These are phyloP conservation scores for Pyrocoelia pectoralis DNA, from an alignment of 2,888 invertebrate genomes.

Conservation along the genomic window DNA sequence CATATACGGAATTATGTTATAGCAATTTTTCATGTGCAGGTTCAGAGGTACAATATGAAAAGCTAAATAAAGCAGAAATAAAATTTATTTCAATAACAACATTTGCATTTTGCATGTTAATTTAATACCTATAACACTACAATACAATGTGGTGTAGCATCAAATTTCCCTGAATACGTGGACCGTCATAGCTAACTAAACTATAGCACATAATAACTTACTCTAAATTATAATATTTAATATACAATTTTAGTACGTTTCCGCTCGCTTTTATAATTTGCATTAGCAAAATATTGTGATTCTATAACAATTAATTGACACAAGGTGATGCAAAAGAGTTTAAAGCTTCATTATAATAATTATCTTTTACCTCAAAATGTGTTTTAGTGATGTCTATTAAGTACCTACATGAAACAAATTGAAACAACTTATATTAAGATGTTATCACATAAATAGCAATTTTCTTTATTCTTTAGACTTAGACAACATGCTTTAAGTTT, in stretches of 20 bases:
- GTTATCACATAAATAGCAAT: too few relatives aligned
- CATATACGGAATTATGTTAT: too few relatives aligned
- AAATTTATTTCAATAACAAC: constrained; percentile 27
- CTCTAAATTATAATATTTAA: not conserved
- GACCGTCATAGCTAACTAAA: constrained; percentile 44
- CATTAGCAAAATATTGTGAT: not conserved
- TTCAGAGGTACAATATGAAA: too few relatives aligned
- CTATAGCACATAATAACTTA: constrained; percentile 17
- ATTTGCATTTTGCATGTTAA: constrained; percentile 18
- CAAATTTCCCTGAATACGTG: constrained; percentile 51
- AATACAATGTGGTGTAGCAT: constrained; percentile 11
- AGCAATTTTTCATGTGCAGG: too few relatives aligned
- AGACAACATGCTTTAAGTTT: too few relatives aligned
- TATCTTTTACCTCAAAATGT: not conserved
- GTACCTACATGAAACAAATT: not conserved
- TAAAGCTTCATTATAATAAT: not conserved
- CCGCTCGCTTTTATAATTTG: constrained; percentile 20
- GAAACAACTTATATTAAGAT: too few relatives aligned
- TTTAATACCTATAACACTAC: not conserved
- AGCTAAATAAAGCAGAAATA: constrained; percentile 20
- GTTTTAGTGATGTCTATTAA: not conserved
- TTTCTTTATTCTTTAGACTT: too few relatives aligned
- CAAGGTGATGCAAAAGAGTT: not conserved
- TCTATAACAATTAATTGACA: constrained; percentile 3
- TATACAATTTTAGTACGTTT: constrained; percentile 24